phyloP scores from a whole-genome alignment of 2,113 vertebrate genomes.

The Plecturocebus donacophilus region DNA sequence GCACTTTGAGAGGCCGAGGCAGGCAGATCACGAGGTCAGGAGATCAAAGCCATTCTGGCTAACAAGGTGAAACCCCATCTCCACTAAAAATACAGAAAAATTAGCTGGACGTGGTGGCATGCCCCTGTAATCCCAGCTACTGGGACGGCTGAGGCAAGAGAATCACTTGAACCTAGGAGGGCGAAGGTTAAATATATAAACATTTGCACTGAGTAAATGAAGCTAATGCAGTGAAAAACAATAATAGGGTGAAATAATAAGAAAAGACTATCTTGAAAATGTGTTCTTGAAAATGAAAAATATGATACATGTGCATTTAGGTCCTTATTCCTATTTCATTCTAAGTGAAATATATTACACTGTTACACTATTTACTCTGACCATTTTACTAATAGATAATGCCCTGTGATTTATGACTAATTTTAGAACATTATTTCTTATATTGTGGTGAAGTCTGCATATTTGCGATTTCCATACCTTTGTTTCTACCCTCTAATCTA shows the following conservation, averaged over 20 bases:
- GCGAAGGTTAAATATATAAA: not conserved
- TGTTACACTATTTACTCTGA: not conserved
- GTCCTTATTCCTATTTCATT: not conserved
- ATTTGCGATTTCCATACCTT: not conserved
- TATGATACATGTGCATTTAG: not conserved
- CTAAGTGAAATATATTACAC: not conserved
- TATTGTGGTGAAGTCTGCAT: not conserved
- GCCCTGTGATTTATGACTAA: not conserved
- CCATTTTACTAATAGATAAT: not conserved
- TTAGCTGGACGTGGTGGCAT: no score
- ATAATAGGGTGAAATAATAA: not conserved
- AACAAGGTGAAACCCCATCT: no score
- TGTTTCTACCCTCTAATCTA: not conserved
- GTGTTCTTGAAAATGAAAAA: not conserved
- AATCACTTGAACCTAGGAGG: no score
- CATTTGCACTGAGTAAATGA: not conserved
- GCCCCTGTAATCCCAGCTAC: no score
- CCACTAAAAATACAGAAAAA: no score
- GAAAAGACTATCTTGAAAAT: not conserved
- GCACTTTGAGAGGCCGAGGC: no score
- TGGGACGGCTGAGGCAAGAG: no score
- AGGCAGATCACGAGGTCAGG: no score
- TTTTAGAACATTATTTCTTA: not conserved
- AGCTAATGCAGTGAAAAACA: not conserved
- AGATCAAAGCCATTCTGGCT: no score